Evolutionary conservation across 2,113 vertebrate genomes (phyloP).

Genomic region (Rhynchomys soricoides): DNA sequence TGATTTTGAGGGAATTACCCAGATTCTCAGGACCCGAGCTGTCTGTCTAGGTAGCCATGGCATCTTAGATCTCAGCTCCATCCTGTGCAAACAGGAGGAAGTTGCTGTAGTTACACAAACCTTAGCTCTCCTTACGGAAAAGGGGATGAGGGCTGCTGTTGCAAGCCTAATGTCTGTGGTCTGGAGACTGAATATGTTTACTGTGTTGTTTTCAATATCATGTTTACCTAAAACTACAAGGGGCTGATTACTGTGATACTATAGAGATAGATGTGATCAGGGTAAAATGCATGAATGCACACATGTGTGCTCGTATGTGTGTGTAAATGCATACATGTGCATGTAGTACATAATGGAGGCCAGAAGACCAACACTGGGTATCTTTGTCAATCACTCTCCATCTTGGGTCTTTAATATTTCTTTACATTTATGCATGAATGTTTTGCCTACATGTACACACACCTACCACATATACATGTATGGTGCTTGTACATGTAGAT

Average conservation of each 20-base stretch:
- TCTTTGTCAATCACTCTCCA: neutral
- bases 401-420: neutral
- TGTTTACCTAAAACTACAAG: neutral
- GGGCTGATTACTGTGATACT: neutral
- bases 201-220: neutral
- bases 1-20: neutral
- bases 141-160: neutral
- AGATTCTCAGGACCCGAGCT: too few species aligned
- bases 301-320: too few species aligned
- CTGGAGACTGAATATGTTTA: neutral
- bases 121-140: neutral
- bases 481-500: neutral
- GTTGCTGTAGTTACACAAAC: neutral
- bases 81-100: neutral
- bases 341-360: neutral
- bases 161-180: neutral
- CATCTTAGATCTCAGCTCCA: neutral
- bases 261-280: slow-evolving; percentile 6
- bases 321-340: too few species aligned
- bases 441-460: neutral
- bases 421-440: neutral
- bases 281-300: neutral
- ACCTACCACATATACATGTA: neutral
- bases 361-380: neutral
- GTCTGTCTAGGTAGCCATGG: neutral